Evolutionary conservation across 1,140 invertebrate species (phyloP).

Genomic region (Bombus cullumanus): DNA sequence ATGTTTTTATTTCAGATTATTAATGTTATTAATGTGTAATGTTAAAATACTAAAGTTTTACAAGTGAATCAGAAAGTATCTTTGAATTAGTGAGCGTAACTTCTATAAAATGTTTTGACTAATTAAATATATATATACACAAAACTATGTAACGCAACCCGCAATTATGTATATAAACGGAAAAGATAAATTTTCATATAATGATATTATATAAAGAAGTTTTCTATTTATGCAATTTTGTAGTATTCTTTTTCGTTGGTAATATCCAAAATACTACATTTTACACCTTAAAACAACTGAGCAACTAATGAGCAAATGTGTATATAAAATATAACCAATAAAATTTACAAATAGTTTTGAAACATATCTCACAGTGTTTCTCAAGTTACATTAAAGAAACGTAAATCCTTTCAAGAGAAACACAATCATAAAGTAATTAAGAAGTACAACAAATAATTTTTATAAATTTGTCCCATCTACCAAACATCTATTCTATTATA

Average conservation of each 20-base stretch:
- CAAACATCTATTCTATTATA: neutral
- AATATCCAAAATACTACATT: neutral
- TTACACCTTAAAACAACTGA: neutral
- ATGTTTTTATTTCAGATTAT: neutral
- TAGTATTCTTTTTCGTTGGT: neutral
- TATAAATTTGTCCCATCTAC: neutral
- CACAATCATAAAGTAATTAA: neutral
- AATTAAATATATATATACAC: neutral
- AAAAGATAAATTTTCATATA: neutral
- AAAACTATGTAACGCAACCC: neutral
- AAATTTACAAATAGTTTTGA: constrained; percentile 20
- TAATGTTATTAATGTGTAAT: neutral
- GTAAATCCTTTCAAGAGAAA: neutral
- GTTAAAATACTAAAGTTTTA: neutral
- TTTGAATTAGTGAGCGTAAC: neutral
- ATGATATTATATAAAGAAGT: neutral
- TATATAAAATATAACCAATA: constrained; percentile 3
- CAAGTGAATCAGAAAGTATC: neutral
- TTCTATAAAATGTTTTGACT: neutral
- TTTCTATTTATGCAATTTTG: neutral
- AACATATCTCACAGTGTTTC: neutral
- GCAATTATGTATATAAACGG: neutral
- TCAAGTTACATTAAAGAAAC: neutral
- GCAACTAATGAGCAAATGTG: neutral
- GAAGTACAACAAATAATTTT: neutral